Evolutionary conservation across 2,113 vertebrate genomes (phyloP).

Genomic region (Sapayoa aenigma): DNA sequence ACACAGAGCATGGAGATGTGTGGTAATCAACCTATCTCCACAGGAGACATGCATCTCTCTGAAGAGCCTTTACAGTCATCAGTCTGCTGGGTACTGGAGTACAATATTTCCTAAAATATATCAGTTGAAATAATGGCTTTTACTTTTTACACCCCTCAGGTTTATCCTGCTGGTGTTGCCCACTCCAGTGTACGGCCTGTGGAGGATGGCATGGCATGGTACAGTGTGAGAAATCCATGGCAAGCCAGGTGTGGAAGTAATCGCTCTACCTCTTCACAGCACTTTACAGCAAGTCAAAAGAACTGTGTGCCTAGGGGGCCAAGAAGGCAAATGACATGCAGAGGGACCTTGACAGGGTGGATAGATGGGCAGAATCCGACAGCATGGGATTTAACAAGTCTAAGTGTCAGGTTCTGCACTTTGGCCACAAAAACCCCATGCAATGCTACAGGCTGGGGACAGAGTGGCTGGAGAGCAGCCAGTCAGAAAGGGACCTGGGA

Average conservation of each 20-base stretch:
- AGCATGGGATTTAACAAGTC: too few relatives aligned
- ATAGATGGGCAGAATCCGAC: too few relatives aligned
- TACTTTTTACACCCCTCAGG: fast-evolving
- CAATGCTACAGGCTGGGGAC: too few relatives aligned
- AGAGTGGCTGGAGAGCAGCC: too few relatives aligned
- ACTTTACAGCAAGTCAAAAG: background rate
- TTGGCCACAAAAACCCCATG: too few relatives aligned
- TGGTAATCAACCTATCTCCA: background rate
- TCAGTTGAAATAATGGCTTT: background rate
- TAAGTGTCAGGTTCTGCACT: too few relatives aligned
- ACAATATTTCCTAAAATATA: background rate
- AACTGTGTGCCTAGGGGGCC: fast-evolving
- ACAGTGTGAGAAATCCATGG: background rate
- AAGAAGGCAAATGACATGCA: background rate
- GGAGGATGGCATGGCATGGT: fast-evolving
- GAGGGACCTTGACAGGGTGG: too few relatives aligned
- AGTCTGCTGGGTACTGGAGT: background rate
- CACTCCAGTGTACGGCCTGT: fast-evolving
- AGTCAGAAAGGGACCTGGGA: too few relatives aligned
- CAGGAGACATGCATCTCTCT: fast-evolving
- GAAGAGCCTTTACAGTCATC: background rate
- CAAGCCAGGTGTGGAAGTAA: background rate
- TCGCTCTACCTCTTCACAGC: fast-evolving
- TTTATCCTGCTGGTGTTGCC: background rate
- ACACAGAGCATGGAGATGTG: background rate